Evolutionary conservation across 2,888 invertebrate species (phyloP), one percentile per base, ranked within the genome.

Genomic region (Tiphia femorata): DNA sequence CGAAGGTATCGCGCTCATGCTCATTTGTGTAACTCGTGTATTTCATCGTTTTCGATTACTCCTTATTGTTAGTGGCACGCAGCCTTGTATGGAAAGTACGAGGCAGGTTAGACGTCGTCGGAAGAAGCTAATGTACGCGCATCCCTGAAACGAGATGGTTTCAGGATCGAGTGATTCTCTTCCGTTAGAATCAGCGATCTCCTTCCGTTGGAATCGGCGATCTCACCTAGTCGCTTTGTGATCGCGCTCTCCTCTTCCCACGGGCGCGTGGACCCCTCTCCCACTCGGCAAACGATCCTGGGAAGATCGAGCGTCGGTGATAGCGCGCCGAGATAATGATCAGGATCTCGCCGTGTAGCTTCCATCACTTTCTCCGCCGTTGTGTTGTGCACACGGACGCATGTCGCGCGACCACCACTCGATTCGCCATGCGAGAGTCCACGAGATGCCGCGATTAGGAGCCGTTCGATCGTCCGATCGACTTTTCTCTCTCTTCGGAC

Each of bases 291-390:
- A 52, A 67, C 56, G 42, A 59, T 60, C 64, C 73, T 76, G 75
- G 67, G 72, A 74, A 78, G 79, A 79, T 79, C 73, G 70, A 71
- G 58, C 50, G 71, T 49, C 56, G 61, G 57, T 64, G 78, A 78
- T 78, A 78, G 55, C 60, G 62, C n/a, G n/a, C 42, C 62, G 33
- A 62, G 79, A 79, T 79, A 77, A 61, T 64, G 70, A 79, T 79
- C 79, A 75, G 75, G 68, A 76, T 77, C 73, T 76, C 67, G 65
- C 55, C 52, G 35, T 38, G 38, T 62, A 63, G 72, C 75, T 79
- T 75, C 79, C 75, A 75, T 79, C 79, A 77, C 79, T 79, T 79
- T 79, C 79, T 79, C 79, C 64, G 52, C 25, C 38, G 47, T 61
- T 64, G 55, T 58, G 51, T 59, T 54, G 53, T 41, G 41, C 19